phyloP scores from a whole-genome alignment of 2,888 invertebrate genomes.

The Neocrepidodera transversa region DNA sequence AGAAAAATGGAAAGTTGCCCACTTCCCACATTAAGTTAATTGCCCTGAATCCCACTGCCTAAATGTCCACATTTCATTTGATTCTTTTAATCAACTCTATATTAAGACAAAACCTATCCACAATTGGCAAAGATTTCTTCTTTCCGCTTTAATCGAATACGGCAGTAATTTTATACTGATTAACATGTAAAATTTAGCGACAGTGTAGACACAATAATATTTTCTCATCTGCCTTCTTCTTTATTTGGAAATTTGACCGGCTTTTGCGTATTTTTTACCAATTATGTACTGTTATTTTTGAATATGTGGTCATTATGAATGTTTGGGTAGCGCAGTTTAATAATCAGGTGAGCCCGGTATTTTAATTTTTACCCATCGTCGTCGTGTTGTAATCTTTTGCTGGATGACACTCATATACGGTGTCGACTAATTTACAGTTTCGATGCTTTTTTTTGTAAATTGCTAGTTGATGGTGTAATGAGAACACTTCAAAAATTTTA shows the following conservation, averaged over 20 bases:
- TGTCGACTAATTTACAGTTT: constrained; percentile 13
- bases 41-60: constrained; percentile 19
- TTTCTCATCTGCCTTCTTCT: constrained; percentile 24
- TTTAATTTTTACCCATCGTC: constrained; percentile 23
- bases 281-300: constrained; percentile 43
- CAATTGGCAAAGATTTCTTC: constrained; percentile 10
- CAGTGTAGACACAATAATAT: constrained; percentile 19
- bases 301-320: constrained; percentile 35
- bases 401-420: constrained; percentile 21
- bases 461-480: constrained; percentile 9
- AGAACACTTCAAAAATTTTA: neutral
- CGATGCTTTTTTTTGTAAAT: neutral
- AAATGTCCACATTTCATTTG: neutral
- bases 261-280: constrained; percentile 36
- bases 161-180: constrained; percentile 13
- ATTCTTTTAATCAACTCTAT: constrained; percentile 11
- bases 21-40: constrained; percentile 15
- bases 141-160: constrained; percentile 7
- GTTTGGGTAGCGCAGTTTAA: constrained; percentile 29
- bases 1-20: constrained; percentile 6
- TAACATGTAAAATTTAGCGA: constrained; percentile 24
- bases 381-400: too few species aligned
- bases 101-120: constrained; percentile 12
- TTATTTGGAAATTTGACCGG: constrained; percentile 34
- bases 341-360: constrained; percentile 31